A percentile compares a stretch with the other conserved stretches of the same genome.
These are phyloP conservation scores for Magallana nippona DNA, from an alignment of 2,888 invertebrate genomes.

Conservation along the genomic window DNA sequence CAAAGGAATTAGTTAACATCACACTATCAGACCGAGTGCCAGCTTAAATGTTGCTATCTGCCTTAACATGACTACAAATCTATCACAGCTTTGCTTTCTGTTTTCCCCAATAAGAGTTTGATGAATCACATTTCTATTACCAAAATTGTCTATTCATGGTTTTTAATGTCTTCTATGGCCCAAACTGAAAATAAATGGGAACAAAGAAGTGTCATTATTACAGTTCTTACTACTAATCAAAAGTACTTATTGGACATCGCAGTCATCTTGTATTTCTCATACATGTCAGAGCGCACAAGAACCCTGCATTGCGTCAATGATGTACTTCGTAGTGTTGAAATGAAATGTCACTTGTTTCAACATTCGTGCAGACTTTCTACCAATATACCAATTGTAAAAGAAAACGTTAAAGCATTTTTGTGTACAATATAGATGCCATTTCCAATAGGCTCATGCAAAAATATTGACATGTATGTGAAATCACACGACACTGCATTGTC, in stretches of 20 bases:
- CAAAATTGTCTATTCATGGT: constrained; percentile 38
- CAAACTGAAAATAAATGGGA: constrained; percentile 39
- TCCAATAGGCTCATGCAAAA: not conserved
- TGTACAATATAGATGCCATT: too few relatives aligned
- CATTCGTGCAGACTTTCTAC: too few relatives aligned
- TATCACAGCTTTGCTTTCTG: constrained; percentile 8
- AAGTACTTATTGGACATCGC: too few relatives aligned
- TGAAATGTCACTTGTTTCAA: too few relatives aligned
- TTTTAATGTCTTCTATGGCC: constrained; percentile 41
- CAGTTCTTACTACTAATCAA: too few relatives aligned
- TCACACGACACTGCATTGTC: constrained; percentile 3
- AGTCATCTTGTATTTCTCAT: too few relatives aligned
- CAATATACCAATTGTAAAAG: too few relatives aligned
- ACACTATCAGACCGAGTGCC: constrained; percentile 6
- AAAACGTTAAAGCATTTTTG: too few relatives aligned
- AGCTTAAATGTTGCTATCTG: constrained; percentile 26
- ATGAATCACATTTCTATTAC: not conserved
- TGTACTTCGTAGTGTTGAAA: too few relatives aligned
- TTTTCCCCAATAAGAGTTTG: not conserved
- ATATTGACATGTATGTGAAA: constrained; percentile 31
- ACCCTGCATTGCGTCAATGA: too few relatives aligned
- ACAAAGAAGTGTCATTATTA: not conserved
- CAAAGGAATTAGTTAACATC: constrained; percentile 34
- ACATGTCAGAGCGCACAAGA: too few relatives aligned
- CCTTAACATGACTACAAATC: not conserved